Evolutionary conservation across 2,797 vertebrate genomes (phyloP).

Genomic region (Urosaurus nigricauda): DNA sequence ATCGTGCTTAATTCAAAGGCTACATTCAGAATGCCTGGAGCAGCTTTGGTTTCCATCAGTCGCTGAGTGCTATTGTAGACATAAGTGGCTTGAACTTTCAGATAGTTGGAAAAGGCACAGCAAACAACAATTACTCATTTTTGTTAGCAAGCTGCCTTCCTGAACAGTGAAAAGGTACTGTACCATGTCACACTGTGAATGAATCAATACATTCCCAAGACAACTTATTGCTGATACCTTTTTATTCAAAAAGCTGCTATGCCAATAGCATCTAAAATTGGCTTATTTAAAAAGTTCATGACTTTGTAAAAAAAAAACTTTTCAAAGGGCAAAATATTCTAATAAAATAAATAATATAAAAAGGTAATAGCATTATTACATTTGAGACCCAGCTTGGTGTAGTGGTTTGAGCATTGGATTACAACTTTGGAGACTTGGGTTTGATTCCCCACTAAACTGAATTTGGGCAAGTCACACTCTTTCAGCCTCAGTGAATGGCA

Average conservation of each 20-base stretch:
- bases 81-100: conserved; percentile 48
- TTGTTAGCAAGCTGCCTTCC: conserved; percentile 58
- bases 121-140: conserved; percentile 55
- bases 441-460: no score
- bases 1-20: conserved; percentile 21
- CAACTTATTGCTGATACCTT: conserved; percentile 12
- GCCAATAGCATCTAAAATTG: conserved; percentile 27
- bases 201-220: conserved; percentile 46
- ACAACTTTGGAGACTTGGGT: no score
- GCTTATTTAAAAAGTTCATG: neutral
- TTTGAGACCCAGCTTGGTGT: no score
- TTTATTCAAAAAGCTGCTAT: neutral
- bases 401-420: no score
- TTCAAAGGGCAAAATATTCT: neutral
- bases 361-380: neutral
- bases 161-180: conserved; percentile 38
- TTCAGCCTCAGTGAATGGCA: no score
- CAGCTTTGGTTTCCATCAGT: conserved; percentile 38
- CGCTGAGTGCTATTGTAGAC: conserved; percentile 35
- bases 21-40: neutral
- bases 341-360: neutral
- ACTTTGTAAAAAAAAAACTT: neutral
- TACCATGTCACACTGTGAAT: neutral
- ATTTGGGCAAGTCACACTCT: no score
- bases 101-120: conserved; percentile 52